phyloP scores from a whole-genome alignment of 2,888 invertebrate genomes.

The Patella ulyssiponensis region DNA sequence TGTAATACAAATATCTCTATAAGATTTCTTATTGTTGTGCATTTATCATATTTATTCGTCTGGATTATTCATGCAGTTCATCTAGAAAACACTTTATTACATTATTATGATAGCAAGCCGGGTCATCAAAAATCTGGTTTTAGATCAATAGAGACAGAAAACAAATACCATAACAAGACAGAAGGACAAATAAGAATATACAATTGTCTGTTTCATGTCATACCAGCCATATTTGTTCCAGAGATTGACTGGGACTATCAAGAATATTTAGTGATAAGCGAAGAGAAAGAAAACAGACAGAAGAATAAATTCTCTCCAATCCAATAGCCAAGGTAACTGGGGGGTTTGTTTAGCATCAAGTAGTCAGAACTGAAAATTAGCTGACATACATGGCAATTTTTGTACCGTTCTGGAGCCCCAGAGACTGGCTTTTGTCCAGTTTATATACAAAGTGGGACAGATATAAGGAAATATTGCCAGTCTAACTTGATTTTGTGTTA shows the following conservation, averaged over 20 bases:
- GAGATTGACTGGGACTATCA: conserved; percentile 10
- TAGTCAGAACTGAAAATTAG: conserved; percentile 9
- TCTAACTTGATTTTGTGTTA: conserved; percentile 7
- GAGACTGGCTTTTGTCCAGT: conserved; percentile 10
- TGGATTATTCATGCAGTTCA: too few species aligned
- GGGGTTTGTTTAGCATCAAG: conserved; percentile 6
- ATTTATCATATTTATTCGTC: too few species aligned
- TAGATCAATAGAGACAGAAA: conserved; percentile 5
- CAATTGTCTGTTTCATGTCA: not conserved
- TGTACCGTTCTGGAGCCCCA: not conserved
- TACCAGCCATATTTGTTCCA: not conserved
- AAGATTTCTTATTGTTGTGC: too few species aligned
- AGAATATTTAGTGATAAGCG: conserved; percentile 6
- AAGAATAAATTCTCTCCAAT: conserved; percentile 5
- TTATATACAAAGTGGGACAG: not conserved
- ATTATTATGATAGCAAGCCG: not conserved
- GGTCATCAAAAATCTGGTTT: conserved; percentile 3
- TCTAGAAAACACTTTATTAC: too few species aligned
- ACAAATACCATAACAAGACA: conserved; percentile 7
- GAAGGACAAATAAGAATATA: conserved; percentile 1
- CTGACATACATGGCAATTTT: conserved; percentile 11
- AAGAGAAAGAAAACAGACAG: conserved; percentile 11
- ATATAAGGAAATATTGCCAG: conserved; percentile 9
- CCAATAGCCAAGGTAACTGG: conserved; percentile 1
- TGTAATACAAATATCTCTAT: too few species aligned